Evolutionary conservation across 2,888 invertebrate genomes (phyloP), one percentile per base, ranked within the genome.

Genomic region (Tupiocoris notatus): DNA sequence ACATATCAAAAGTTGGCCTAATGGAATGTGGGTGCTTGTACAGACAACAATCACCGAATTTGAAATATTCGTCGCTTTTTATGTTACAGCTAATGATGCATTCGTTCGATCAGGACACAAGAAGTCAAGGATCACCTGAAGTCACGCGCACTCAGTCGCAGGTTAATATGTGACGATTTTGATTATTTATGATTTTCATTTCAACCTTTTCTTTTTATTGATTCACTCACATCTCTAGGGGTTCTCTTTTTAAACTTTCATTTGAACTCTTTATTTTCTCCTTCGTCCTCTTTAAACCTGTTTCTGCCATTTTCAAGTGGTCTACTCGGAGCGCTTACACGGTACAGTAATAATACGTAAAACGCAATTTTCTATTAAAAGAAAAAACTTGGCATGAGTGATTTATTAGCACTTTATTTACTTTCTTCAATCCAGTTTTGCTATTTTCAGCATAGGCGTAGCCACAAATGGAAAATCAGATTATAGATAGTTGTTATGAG

Each of bases 41-140:
- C n/a, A n/a, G n/a, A n/a, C n/a, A n/a, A n/a, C n/a, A n/a, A n/a
- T n/a, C n/a, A n/a, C n/a, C n/a, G n/a, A n/a, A n/a, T n/a, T n/a
- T n/a, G n/a, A n/a, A n/a, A n/a, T n/a, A 39, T 39, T 39, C 12
- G 39, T 59, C 9, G n/a, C 7, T 61, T 70, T 59, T 18, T 39
- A n/a, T 39, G 24, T 39, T 82, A 9, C 84, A 93, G 91, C 84
- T 93, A 25, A 84, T 93, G 76, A 84, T 93, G 76, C 90, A 93
- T 83, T 91, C 92, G 0, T 87, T 92, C 78, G 92, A 91, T 80
- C 93, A 93, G 81, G 90, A 92, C 23, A 78, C 78, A n/a, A 81
- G 81, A 67, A 81, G 82, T 67, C 82, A 81, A 77, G 81, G 81
- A 2, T 81, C 81, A 16, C 81, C 81, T 12, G 81, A 81, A 78